These are phyloP conservation scores for Ectemnius cavifrons DNA, from an alignment of 2,888 invertebrate genomes.

Conservation along the genomic window DNA sequence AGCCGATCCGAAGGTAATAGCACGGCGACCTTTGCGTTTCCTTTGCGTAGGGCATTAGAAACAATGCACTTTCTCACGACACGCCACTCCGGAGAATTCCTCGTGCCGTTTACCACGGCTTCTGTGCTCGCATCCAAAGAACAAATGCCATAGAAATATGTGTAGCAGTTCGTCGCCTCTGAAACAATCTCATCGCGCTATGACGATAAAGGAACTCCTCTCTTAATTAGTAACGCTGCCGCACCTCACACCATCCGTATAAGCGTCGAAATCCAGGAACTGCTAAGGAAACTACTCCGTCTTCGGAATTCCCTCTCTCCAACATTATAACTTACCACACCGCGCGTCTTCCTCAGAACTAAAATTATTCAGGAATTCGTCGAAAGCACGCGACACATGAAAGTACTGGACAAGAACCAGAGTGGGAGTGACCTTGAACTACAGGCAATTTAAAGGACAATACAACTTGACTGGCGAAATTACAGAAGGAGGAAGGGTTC, in stretches of 20 bases:
- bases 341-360: too few relatives aligned
- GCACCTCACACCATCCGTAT: not conserved
- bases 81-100: conserved; percentile 17
- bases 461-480: not conserved
- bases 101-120: conserved; percentile 23
- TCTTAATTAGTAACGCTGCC: too few relatives aligned
- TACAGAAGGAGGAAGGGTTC: not conserved
- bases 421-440: too few relatives aligned
- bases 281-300: not conserved
- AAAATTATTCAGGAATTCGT: too few relatives aligned
- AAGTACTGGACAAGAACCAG: too few relatives aligned
- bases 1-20: conserved; percentile 14
- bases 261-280: not conserved
- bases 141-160: conserved; percentile 13
- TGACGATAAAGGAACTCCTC: too few relatives aligned
- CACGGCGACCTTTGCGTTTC: conserved; percentile 31
- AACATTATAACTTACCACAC: too few relatives aligned
- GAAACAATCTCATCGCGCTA: not conserved
- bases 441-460: too few relatives aligned
- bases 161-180: not conserved
- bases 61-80: conserved; percentile 57
- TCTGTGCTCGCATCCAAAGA: not conserved
- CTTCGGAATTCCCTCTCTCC: too few relatives aligned
- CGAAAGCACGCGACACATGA: too few relatives aligned
- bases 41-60: conserved; percentile 37